phyloP scores from a whole-genome alignment of 2,888 invertebrate genomes.

The Apotomis turbidana region DNA sequence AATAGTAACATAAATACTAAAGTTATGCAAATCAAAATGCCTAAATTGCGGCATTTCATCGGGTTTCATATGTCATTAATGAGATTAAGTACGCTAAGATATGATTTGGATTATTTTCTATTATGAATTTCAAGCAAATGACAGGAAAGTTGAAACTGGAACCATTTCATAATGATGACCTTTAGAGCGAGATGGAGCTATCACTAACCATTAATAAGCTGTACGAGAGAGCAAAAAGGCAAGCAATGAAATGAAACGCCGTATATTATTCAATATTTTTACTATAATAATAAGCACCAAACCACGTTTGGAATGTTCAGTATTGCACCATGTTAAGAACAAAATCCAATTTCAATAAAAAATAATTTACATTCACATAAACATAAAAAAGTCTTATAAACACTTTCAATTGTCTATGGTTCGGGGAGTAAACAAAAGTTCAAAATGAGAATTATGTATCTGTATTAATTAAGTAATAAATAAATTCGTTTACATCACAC shows the following conservation, averaged over 20 bases:
- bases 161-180: constrained; percentile 71
- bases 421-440: constrained; percentile 52
- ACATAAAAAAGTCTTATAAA: constrained; percentile 51
- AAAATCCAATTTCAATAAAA: constrained; percentile 64
- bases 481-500: constrained; percentile 51
- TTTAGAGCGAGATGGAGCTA: constrained; percentile 58
- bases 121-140: constrained; percentile 41
- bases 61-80: constrained; percentile 26
- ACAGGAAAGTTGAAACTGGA: constrained; percentile 17
- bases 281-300: constrained; percentile 81
- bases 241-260: constrained; percentile 74
- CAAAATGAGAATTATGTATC: constrained; percentile 50
- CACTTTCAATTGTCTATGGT: constrained; percentile 48
- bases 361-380: constrained; percentile 59
- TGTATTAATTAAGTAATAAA: constrained; percentile 43
- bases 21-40: constrained; percentile 50
- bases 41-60: constrained; percentile 20
- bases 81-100: constrained; percentile 54
- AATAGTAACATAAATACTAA: constrained; percentile 61
- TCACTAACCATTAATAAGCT: constrained; percentile 45
- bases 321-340: constrained; percentile 78
- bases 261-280: constrained; percentile 73
- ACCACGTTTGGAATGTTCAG: constrained; percentile 82
- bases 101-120: constrained; percentile 41
- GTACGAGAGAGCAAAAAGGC: constrained; percentile 63